Evolutionary conservation across 2,888 invertebrate species (phyloP).

Genomic region (Sturmia bella): DNA sequence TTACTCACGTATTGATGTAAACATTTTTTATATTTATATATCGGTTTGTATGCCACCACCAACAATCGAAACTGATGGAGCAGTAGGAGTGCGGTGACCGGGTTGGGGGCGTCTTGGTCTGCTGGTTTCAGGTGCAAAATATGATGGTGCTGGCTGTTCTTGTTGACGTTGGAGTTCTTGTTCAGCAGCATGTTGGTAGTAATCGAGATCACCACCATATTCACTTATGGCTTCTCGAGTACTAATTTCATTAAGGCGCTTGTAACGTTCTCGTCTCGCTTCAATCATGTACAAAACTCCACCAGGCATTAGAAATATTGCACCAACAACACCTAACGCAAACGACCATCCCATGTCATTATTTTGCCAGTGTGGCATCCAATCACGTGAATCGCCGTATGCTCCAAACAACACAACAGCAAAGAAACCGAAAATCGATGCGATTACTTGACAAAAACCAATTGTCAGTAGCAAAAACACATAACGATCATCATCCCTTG

Average conservation of each 20-base stretch:
- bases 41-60: slow-evolving; percentile 86
- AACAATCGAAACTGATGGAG: slow-evolving; percentile 66
- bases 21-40: slow-evolving; percentile 83
- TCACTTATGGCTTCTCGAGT: slow-evolving; percentile 86
- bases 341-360: slow-evolving; percentile 97
- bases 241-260: slow-evolving; percentile 87
- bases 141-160: slow-evolving; percentile 63
- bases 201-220: slow-evolving; percentile 84
- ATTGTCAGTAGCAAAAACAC: slow-evolving; percentile 88
- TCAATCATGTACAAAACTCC: slow-evolving; percentile 92
- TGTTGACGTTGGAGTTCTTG: slow-evolving; percentile 54
- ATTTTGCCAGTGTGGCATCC: slow-evolving; percentile 98
- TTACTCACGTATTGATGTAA: slow-evolving; percentile 29
- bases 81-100: slow-evolving; percentile 73
- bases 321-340: slow-evolving; percentile 92
- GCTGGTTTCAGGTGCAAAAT: slow-evolving; percentile 76
- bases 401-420: slow-evolving; percentile 94
- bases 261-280: slow-evolving; percentile 89
- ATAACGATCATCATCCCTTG: slow-evolving; percentile 89
- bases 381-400: slow-evolving; percentile 94
- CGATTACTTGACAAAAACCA: slow-evolving; percentile 88
- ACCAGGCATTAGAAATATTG: slow-evolving; percentile 88
- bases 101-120: slow-evolving; percentile 78
- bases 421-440: slow-evolving; percentile 91
- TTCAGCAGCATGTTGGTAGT: slow-evolving; percentile 74